A percentile compares a stretch with the other conserved stretches of the same genome.
Evolutionary conservation across 1,140 invertebrate genomes (phyloP).

Genomic region (Frieseomelitta varia): DNA sequence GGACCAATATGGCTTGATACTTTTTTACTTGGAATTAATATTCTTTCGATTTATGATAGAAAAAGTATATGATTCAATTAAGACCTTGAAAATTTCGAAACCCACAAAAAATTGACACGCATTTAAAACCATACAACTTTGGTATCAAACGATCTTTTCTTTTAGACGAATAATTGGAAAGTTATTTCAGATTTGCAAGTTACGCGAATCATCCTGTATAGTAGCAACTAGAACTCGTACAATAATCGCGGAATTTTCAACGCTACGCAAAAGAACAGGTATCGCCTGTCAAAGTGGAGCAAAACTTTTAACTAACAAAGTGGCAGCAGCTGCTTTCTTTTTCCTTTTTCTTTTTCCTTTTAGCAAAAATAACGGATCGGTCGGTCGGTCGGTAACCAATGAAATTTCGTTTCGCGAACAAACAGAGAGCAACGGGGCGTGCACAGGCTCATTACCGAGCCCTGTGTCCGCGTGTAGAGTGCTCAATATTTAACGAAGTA

Average conservation of each 20-base stretch:
- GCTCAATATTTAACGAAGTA: conserved; percentile 36
- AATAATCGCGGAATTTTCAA: background rate
- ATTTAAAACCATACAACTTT: too few species aligned
- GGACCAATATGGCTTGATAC: too few species aligned
- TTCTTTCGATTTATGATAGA: too few species aligned
- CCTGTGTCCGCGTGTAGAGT: background rate
- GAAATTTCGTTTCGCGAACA: background rate
- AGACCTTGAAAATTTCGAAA: too few species aligned
- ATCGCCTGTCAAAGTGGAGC: background rate
- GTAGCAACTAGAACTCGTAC: too few species aligned
- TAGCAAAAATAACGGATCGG: background rate
- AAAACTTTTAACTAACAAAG: background rate
- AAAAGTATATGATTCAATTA: too few species aligned
- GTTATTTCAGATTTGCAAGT: too few species aligned
- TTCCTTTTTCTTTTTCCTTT: background rate
- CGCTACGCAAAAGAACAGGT: background rate
- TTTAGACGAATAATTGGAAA: too few species aligned
- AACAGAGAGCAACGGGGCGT: background rate
- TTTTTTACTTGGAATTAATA: too few species aligned
- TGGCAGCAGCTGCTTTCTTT: background rate
- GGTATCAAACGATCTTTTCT: too few species aligned
- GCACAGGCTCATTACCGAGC: background rate
- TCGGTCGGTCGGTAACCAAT: background rate
- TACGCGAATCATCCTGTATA: too few species aligned
- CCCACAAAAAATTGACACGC: too few species aligned